Conservation (phyloP, 2,888 invertebrate genomes). For the Drosophila maculinotata region DNA sequence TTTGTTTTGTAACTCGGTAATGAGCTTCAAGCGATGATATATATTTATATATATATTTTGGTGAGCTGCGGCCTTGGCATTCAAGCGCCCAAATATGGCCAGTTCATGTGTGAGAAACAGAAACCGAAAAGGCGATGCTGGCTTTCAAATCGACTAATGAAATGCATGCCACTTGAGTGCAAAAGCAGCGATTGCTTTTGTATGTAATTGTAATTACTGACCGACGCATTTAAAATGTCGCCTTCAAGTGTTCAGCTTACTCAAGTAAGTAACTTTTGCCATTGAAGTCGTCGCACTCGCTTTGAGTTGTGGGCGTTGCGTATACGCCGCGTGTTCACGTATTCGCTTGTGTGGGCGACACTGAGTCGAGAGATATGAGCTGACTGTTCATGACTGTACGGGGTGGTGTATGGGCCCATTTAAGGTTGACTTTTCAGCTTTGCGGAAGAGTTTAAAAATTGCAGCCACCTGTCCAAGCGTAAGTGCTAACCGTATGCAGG, state of each 20-base stretch:
- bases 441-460: slow-evolving; percentile 54
- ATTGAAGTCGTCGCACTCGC: slow-evolving; percentile 43
- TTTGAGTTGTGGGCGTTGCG: slow-evolving; percentile 52
- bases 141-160: slow-evolving; percentile 50
- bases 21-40: slow-evolving; percentile 31
- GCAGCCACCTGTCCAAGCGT: slow-evolving; percentile 44
- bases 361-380: slow-evolving; percentile 18
- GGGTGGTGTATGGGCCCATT: slow-evolving; percentile 42
- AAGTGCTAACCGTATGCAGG: slow-evolving; percentile 43
- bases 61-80: slow-evolving; percentile 72
- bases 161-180: slow-evolving; percentile 44
- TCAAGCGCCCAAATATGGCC: slow-evolving; percentile 75
- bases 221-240: slow-evolving; percentile 20
- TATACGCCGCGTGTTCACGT: slow-evolving; percentile 48
- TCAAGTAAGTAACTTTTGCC: slow-evolving; percentile 20
- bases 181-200: slow-evolving; percentile 16
- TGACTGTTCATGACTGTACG: slow-evolving; percentile 17
- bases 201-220: slow-evolving; percentile 50
- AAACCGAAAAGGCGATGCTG: slow-evolving; percentile 27
- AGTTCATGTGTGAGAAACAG: slow-evolving; percentile 62
- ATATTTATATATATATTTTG: slow-evolving; percentile 24
- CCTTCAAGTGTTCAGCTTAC: slow-evolving; percentile 30
- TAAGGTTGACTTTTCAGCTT: slow-evolving; percentile 40
- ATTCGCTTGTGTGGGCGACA: slow-evolving; percentile 33
- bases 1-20: slow-evolving; percentile 63